Evolutionary conservation across 2,113 vertebrate species (phyloP).

Genomic region (Caranx melampygus): DNA sequence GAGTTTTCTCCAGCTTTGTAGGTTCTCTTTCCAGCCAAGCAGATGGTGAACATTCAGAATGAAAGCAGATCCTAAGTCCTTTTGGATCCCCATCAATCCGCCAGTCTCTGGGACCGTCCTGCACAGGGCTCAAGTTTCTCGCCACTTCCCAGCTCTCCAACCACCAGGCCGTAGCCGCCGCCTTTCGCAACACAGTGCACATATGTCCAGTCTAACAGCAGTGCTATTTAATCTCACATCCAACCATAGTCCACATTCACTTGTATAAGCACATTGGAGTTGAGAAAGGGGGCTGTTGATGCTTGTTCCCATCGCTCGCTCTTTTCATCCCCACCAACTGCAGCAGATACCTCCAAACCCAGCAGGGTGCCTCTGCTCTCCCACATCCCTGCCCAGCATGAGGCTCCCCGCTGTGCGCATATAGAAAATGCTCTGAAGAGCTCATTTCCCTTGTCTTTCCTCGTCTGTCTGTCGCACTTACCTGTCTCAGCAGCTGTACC

Average conservation of each 20-base stretch:
- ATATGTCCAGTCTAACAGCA: constrained; percentile 15
- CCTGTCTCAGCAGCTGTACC: constrained; percentile 45
- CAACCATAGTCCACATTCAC: constrained; percentile 4
- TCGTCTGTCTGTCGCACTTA: constrained; percentile 14
- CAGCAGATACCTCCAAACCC: constrained; percentile 43
- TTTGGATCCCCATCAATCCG: constrained; percentile 77
- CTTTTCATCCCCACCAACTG: constrained; percentile 43
- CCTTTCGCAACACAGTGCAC: constrained; percentile 4
- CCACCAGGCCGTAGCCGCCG: constrained; percentile 1
- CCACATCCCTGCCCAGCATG: constrained; percentile 21
- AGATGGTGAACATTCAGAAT: constrained; percentile 81
- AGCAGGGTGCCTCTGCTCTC: constrained; percentile 30
- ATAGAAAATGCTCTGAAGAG: constrained; percentile 28
- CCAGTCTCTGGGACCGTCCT: constrained; percentile 63
- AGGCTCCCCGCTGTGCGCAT: constrained; percentile 28
- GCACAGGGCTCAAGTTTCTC: constrained; percentile 63
- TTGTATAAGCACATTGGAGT: not conserved
- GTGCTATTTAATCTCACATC: constrained; percentile 35
- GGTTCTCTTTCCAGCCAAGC: constrained; percentile 74
- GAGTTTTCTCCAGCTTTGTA: constrained; percentile 67
- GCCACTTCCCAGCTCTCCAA: constrained; percentile 32
- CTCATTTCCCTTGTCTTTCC: constrained; percentile 28
- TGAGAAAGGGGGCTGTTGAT: constrained; percentile 41
- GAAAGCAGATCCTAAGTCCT: constrained; percentile 80
- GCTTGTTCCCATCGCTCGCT: constrained; percentile 38